Evolutionary conservation across 92 coral and sea anemone genomes (phyloP).

Genomic region (Anthopleura xanthogrammica): DNA sequence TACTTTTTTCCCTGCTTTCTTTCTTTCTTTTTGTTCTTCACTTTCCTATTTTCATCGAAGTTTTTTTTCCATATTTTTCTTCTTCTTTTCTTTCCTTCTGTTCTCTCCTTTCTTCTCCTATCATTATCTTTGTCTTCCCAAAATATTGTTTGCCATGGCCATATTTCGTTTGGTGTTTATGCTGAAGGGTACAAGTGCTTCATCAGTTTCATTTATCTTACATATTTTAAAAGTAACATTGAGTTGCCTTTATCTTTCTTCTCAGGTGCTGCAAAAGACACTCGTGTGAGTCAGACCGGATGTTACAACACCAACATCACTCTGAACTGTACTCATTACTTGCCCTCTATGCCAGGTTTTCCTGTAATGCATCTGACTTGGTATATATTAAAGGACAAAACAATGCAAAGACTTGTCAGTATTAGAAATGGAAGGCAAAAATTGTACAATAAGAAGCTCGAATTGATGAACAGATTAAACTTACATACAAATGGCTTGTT

Average conservation of each 20-base stretch:
- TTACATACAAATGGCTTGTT: conserved; percentile 9
- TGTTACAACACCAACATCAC: background rate
- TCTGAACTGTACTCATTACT: background rate
- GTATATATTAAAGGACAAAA: background rate
- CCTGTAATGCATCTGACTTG: background rate
- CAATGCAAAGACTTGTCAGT: background rate
- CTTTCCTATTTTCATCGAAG: no score
- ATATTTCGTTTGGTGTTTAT: no score
- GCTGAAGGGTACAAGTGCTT: no score
- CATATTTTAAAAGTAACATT: background rate
- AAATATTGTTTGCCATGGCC: no score
- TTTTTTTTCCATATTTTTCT: no score
- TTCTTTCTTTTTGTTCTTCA: background rate
- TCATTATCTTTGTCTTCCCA: no score
- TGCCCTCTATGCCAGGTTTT: background rate
- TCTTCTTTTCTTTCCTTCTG: no score
- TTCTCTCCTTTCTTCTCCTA: background rate
- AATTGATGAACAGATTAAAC: conserved; percentile 7
- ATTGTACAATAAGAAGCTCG: background rate
- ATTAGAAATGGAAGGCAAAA: background rate
- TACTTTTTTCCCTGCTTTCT: background rate
- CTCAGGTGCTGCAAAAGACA: background rate
- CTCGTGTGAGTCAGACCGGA: background rate
- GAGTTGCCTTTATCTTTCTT: background rate
- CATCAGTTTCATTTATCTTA: background rate